Percentiles rank a stretch among this genome's conserved stretches.
Evolutionary conservation across 2,113 vertebrate genomes (phyloP).

Genomic region (Semnornis frantzii): DNA sequence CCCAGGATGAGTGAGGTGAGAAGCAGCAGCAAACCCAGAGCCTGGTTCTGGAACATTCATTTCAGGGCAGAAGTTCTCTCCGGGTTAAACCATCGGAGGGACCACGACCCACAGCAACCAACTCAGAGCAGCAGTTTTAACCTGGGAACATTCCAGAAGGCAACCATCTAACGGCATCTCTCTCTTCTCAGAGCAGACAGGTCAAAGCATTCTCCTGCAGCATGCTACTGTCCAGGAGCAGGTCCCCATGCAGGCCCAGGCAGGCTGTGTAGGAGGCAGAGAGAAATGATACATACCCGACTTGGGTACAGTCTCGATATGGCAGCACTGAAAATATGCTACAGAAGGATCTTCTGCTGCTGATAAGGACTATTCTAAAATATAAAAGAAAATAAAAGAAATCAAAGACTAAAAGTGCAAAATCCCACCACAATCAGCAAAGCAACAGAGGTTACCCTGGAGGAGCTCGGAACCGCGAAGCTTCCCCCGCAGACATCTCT

Average conservation of each 20-base stretch:
- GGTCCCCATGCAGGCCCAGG: constrained; percentile 43
- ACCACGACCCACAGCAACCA: neutral
- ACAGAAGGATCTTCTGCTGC: constrained; percentile 99
- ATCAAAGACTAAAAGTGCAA: constrained; percentile 71
- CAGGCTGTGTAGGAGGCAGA: constrained; percentile 32
- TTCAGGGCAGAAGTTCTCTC: neutral
- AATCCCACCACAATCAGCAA: constrained; percentile 60
- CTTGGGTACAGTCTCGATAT: constrained; percentile 96
- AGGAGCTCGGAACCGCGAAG: neutral
- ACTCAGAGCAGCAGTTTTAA: neutral
- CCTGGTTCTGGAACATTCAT: neutral
- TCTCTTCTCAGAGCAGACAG: neutral
- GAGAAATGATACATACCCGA: constrained; percentile 91
- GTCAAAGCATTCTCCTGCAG: constrained; percentile 17
- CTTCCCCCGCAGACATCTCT: neutral
- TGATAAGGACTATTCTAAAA: constrained; percentile 99
- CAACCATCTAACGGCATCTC: neutral
- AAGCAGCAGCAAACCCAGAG: neutral
- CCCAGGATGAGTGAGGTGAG: neutral
- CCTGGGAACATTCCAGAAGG: neutral
- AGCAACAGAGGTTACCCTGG: constrained; percentile 30
- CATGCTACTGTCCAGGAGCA: neutral
- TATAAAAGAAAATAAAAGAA: constrained; percentile 81
- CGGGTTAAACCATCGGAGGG: neutral
- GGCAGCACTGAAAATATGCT: constrained; percentile 99